Evolutionary conservation across 2,797 vertebrate genomes (phyloP), one percentile per base, ranked within the genome.

Genomic region (Rhynchonycteris naso): DNA sequence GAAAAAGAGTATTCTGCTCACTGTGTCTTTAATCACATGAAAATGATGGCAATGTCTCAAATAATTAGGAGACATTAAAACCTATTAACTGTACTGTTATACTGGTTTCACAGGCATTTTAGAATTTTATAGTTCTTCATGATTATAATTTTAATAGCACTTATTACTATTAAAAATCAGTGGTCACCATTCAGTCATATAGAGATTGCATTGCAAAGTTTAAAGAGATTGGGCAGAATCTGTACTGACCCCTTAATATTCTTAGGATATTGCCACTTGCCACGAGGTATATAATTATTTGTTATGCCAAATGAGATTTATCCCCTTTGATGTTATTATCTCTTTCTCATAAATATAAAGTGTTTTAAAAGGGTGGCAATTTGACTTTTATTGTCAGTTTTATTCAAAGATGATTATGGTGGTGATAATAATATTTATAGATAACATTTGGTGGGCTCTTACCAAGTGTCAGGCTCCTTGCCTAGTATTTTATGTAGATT

Each of bases 241-340:
- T 78, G 58, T 59, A 50, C 43, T 90, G 87, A 93, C 26, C 78
- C 74, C 54, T 92, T 83, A 87, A 88, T 78, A 82, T 56, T 94
- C 58, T 97, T 68, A 93, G 30, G 56, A 88, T 87, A 59, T 21
- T 81, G 21, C n/a, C 59, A 83, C 43, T 95, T 95, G 38, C 35
- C 83, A 81, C 24, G 76, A 47, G 87, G 72, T 93, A 96, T 94
- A 91, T 96, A 94, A 95, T 69, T 95, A 95, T 93, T 94, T 93
- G 65, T 83, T 84, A 80, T 83, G 76, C 65, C 30, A 95, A 80
- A 71, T 87, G 78, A 84, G 68, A 84, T 4, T 54, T 89, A 71
- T 71, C 79, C 26, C 10, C 18, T 89, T 85, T 83, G 66, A 71
- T 88, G 33, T 35, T 90, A 85, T 96, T 88, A 56, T 69, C 79